phyloP scores from a whole-genome alignment of 2,888 invertebrate genomes.

The Platycnemis pennipes region DNA sequence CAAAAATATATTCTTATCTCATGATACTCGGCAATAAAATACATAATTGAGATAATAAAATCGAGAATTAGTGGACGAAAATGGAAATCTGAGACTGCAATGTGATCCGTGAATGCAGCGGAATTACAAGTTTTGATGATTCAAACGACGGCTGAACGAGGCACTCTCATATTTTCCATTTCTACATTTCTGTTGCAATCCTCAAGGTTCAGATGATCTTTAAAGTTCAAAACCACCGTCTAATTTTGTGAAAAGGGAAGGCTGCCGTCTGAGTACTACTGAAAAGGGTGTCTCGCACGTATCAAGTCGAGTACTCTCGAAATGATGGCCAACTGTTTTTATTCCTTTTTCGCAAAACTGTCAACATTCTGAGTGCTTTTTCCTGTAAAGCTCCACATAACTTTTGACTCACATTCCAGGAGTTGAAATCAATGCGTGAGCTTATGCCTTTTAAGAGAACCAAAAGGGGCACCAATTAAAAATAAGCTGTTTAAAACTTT shows the following conservation, averaged over 20 bases:
- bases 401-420: background rate
- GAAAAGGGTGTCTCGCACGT: background rate
- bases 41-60: no score
- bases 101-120: background rate
- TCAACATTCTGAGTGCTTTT: slow-evolving; percentile 20
- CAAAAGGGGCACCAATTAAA: background rate
- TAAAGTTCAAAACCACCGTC: background rate
- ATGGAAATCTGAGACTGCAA: slow-evolving; percentile 9
- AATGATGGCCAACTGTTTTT: background rate
- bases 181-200: background rate
- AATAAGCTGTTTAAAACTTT: background rate
- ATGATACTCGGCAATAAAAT: no score
- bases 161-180: background rate
- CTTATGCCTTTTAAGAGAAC: background rate
- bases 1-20: no score
- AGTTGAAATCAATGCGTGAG: slow-evolving; percentile 18
- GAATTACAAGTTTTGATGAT: background rate
- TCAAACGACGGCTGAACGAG: background rate
- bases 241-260: background rate
- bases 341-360: background rate
- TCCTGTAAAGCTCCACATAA: background rate
- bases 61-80: background rate
- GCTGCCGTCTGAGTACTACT: background rate
- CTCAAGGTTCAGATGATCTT: slow-evolving; percentile 14
- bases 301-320: background rate